Percentiles rank a stretch among this genome's conserved stretches.
phyloP scores from a whole-genome alignment of 2,888 invertebrate genomes.

The Strigamia transsilvanica region DNA sequence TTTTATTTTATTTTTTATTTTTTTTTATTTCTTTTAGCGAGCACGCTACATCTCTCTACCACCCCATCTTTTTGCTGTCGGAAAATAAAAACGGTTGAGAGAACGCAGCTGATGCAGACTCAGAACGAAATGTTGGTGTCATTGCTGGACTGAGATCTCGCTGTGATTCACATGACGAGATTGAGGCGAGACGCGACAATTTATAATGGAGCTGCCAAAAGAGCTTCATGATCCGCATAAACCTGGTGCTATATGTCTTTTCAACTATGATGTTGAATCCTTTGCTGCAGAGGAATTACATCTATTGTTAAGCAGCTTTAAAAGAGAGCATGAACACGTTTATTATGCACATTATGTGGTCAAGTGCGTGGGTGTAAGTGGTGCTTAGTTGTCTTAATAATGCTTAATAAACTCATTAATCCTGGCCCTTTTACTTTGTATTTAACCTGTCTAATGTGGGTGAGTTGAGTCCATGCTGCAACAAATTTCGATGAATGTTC shows the following conservation, averaged over 20 bases:
- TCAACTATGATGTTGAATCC: constrained; percentile 43
- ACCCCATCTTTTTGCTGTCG: constrained; percentile 42
- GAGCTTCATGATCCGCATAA: constrained; percentile 40
- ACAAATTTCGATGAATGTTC: constrained; percentile 32
- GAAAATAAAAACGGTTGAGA: constrained; percentile 47
- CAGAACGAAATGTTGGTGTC: constrained; percentile 35
- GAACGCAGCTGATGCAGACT: constrained; percentile 45
- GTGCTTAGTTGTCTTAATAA: constrained; percentile 42
- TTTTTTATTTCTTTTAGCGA: constrained; percentile 28
- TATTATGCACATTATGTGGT: constrained; percentile 48
- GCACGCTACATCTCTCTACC: constrained; percentile 45
- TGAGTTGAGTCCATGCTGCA: constrained; percentile 11
- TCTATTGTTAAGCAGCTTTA: constrained; percentile 45
- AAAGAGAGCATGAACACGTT: constrained; percentile 22
- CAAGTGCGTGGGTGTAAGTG: constrained; percentile 43
- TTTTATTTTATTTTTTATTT: not conserved
- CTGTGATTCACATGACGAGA: constrained; percentile 43
- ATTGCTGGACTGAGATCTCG: constrained; percentile 43
- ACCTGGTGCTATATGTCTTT: constrained; percentile 28
- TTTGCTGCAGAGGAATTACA: not conserved
- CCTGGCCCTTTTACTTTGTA: constrained; percentile 16
- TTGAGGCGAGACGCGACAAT: constrained; percentile 45
- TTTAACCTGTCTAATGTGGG: constrained; percentile 33
- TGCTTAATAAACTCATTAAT: constrained; percentile 45
- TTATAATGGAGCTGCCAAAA: constrained; percentile 40